phyloP scores from a whole-genome alignment of 2,113 vertebrate genomes.

The Salvator merianae region DNA sequence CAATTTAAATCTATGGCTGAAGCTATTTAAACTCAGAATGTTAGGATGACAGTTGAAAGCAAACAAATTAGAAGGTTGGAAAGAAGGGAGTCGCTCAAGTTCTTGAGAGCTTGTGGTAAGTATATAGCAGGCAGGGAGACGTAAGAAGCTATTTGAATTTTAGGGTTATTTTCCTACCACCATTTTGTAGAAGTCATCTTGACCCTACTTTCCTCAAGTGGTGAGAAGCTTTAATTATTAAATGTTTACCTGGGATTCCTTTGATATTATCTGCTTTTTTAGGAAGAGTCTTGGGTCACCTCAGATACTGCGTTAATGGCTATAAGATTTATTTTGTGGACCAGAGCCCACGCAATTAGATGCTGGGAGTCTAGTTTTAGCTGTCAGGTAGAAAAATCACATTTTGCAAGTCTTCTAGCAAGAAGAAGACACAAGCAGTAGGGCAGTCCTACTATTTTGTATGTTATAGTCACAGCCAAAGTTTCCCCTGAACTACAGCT shows the following conservation, averaged over 20 bases:
- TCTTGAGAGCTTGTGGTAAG: background rate
- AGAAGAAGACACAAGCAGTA: no score
- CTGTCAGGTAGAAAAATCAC: no score
- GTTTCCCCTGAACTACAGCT: no score
- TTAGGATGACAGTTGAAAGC: background rate
- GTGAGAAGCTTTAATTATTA: background rate
- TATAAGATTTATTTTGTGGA: background rate
- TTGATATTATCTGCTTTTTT: background rate
- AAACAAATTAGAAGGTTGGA: background rate
- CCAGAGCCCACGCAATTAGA: background rate
- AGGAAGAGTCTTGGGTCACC: background rate
- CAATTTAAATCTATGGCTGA: background rate
- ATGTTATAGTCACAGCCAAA: no score
- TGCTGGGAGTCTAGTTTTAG: background rate
- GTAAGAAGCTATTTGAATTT: background rate
- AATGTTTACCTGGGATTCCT: background rate
- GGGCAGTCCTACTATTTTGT: no score
- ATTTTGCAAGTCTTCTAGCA: no score
- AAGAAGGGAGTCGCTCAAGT: background rate
- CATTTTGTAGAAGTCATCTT: background rate
- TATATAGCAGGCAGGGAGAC: background rate
- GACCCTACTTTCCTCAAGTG: background rate
- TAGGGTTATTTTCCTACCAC: no score
- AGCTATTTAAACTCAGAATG: background rate
- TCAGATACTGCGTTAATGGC: background rate